These are phyloP conservation scores for Stenurella melanura DNA, from an alignment of 2,888 invertebrate species.

Conservation along the genomic window DNA sequence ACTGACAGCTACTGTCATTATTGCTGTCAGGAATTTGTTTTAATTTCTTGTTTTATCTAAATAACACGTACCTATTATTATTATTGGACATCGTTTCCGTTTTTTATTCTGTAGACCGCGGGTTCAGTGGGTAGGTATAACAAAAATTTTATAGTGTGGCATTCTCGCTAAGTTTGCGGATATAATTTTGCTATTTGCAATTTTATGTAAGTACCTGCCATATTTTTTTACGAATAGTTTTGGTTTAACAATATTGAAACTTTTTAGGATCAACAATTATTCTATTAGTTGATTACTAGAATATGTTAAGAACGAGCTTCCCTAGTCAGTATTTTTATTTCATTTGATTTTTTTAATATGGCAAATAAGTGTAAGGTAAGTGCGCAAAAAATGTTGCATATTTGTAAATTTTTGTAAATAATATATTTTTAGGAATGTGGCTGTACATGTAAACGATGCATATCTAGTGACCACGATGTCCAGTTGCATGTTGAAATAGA, in stretches of 20 bases:
- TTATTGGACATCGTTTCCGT: not conserved
- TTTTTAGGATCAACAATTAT: not conserved
- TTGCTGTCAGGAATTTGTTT: not conserved
- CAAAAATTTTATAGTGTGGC: not conserved
- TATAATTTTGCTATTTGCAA: not conserved
- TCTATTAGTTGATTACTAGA: not conserved
- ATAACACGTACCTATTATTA: not conserved
- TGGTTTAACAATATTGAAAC: not conserved
- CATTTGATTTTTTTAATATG: slow-evolving; percentile 46
- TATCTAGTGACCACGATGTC: slow-evolving; percentile 74
- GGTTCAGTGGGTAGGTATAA: not conserved
- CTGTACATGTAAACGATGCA: slow-evolving; percentile 77
- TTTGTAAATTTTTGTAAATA: slow-evolving; percentile 12
- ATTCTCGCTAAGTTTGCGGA: not conserved
- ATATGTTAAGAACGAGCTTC: slow-evolving; percentile 44
- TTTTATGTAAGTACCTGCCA: not conserved
- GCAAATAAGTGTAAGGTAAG: slow-evolving; percentile 59
- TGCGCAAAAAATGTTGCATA: slow-evolving; percentile 11
- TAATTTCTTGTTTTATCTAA: not conserved
- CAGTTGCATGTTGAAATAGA: slow-evolving; percentile 92
- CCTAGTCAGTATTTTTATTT: slow-evolving; percentile 43
- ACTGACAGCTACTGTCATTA: not conserved
- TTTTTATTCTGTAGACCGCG: not conserved
- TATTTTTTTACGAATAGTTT: not conserved
- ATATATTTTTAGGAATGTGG: slow-evolving; percentile 76